A percentile compares a stretch with the other conserved stretches of the same genome.
Evolutionary conservation across 1,140 invertebrate genomes (phyloP).

Genomic region (Portunus trituberculatus): DNA sequence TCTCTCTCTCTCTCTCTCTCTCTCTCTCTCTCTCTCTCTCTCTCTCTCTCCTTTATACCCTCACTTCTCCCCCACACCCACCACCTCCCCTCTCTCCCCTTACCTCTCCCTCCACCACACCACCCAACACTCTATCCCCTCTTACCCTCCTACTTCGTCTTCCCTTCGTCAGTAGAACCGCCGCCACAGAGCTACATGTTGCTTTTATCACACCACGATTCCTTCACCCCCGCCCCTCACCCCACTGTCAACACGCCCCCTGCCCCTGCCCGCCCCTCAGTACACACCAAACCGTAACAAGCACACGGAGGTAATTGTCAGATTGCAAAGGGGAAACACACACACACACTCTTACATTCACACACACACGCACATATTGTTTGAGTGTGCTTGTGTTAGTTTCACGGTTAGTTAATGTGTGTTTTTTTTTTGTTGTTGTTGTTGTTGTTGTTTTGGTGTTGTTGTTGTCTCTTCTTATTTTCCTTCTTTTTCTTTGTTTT

Average conservation of each 20-base stretch:
- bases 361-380: neutral
- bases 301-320: too few species aligned
- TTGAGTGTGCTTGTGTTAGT: neutral
- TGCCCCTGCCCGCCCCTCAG: too few species aligned
- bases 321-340: neutral
- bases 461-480: neutral
- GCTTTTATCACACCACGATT: too few species aligned
- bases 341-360: conserved; percentile 32
- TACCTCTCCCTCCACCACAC: neutral
- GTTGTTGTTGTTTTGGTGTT: neutral
- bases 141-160: too few species aligned
- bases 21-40: neutral
- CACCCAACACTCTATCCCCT: neutral
- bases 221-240: too few species aligned
- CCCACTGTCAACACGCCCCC: too few species aligned
- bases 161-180: too few species aligned
- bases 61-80: neutral
- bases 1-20: neutral
- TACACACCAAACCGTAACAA: too few species aligned
- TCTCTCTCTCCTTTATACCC: neutral
- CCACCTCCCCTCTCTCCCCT: neutral
- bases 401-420: neutral
- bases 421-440: neutral
- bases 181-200: too few species aligned
- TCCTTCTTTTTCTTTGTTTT: neutral